Evolutionary conservation across 2,888 invertebrate species (phyloP), one percentile per base, ranked within the genome.

Genomic region (Oligia fasciuncula): DNA sequence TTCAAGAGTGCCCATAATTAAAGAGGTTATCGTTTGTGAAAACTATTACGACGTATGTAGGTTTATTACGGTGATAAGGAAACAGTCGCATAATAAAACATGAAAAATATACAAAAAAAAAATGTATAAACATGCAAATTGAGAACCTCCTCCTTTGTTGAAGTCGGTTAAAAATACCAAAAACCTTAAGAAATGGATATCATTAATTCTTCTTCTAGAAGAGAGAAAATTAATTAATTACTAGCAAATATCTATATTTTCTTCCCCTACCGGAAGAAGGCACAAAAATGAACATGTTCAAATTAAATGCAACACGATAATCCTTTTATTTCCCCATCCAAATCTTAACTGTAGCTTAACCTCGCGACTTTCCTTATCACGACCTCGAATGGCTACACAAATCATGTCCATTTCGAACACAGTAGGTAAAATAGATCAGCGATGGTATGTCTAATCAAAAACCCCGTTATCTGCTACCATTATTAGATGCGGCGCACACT

Each of bases 391-490:
- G 63, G 13, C 70, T 71, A 3, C 8, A 84, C 79, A 73, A 85
- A 80, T 87, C 71, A 85, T 77, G 73, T 65, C 8, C 49, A 85
- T 77, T 81, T 73, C 14, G n/a, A 73, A 29, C 17, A 68, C 73
- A 76, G 79, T 84, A 72, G 85, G 73, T 77, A 69, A 86, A 87
- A 77, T 77, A 84, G 87, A 88, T 84, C 88, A 80, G 63, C 46
- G 63, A 62, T 77, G 79, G 81, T 81, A 81, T 88, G 77, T 84
- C 76, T 84, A 88, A 86, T 90, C 82, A 89, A 76, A 88, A 80
- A 19, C 17, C 57, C 88, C 81, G 88, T 88, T 88, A 80, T 77
- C 76, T 69, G 78, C 77, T 83, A 76, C 79, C 78, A 85, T 82
- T 82, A 69, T 78, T 67, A 80, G 84, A 17, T 57, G 46, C 23